Evolutionary conservation across 2,113 vertebrate species (phyloP), one percentile per base, ranked within the genome.

Genomic region (Corythoichthys intestinalis): DNA sequence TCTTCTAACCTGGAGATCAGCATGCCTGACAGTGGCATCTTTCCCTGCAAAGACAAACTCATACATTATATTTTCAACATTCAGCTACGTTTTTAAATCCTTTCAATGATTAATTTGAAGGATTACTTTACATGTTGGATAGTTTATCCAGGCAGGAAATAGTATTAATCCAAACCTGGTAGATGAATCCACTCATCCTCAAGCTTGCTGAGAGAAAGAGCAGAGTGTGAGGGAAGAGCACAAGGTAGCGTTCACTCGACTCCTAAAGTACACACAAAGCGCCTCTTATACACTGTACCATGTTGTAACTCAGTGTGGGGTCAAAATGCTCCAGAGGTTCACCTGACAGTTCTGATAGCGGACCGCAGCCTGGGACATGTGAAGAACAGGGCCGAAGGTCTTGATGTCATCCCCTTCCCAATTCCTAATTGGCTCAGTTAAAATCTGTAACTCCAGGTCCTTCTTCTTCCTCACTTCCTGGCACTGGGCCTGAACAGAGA

Each of bases 161-260:
- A 17, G 12, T 13, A 46, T 63, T 6, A 1, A 14, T 46, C 41
- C 20, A 63, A 2, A 98, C 97, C 95, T 98, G 96, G 82, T 96
- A 99, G 72, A 99, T 98, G 87, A 99, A 99, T 1, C 96, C 96
- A 73, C 97, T 99, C 97, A 98, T 99, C 76, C 97, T 93, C 8
- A 94, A 91, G 73, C 96, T 98, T 79, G 95, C 94, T 77, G 97
- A 98, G 58, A 99, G 79, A 90, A 98, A 91, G 10, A 99, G 90
- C 75, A 99, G 92, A 57, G 95, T 92, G 65, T 94, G 94, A 77
- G 96, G 94, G 82, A 99, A 99, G 54, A 98, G 94, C 13, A 99
- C 91, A 67, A 99, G 92, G 79, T 96, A 97, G 41, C 96, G 91
- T 84, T 99, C 96, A 58, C 92, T 95, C 81, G 94, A 94, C 82